Evolutionary conservation across 2,113 vertebrate genomes (phyloP).

Genomic region (Peromyscus polionotus): DNA sequence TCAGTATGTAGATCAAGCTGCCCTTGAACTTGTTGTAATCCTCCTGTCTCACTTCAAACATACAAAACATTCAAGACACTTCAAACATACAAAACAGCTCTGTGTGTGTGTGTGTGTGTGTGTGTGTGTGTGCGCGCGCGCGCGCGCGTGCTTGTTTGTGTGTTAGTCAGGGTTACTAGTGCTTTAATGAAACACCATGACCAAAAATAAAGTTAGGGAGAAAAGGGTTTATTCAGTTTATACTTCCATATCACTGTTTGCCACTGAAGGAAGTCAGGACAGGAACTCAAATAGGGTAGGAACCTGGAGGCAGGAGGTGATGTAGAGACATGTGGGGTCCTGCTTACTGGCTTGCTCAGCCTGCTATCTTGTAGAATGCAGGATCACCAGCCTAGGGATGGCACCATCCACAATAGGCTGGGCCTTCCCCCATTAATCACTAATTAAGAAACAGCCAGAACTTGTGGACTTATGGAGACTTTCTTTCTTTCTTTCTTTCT

Average conservation of each 20-base stretch:
- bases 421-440: not conserved
- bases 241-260: not conserved
- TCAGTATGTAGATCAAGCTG: not conserved
- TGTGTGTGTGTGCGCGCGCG: not conserved
- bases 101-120: not conserved
- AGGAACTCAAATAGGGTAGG: not conserved
- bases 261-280: not conserved
- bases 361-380: not conserved
- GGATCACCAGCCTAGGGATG: not conserved
- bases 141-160: too few relatives aligned
- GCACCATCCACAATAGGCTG: not conserved
- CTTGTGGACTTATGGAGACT: not conserved
- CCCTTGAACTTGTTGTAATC: not conserved
- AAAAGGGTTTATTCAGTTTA: not conserved
- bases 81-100: not conserved
- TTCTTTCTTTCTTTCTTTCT: too few relatives aligned
- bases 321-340: not conserved
- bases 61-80: not conserved
- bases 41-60: not conserved
- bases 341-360: not conserved
- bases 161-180: not conserved
- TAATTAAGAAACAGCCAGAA: not conserved
- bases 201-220: not conserved
- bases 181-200: not conserved
- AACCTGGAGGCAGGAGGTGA: not conserved